Conservation (phyloP, 2,113 vertebrate species). For the Piaya cayana region DNA sequence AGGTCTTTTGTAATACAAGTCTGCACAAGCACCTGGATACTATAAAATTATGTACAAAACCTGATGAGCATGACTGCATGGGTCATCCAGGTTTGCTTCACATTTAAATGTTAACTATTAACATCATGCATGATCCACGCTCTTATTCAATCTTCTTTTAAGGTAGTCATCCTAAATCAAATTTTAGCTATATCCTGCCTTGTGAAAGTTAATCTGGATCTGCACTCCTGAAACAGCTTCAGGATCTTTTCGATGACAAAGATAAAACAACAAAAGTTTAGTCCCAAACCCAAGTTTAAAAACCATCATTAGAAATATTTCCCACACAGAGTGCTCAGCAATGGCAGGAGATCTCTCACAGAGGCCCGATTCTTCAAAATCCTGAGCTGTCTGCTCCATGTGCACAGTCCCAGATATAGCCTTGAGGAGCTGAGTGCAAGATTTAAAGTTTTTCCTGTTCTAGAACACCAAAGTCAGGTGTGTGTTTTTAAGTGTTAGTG, state of each 20-base stretch:
- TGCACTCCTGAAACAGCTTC: not conserved
- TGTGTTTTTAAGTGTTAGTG: not conserved
- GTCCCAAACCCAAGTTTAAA: not conserved
- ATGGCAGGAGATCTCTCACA: not conserved
- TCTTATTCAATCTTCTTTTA: not conserved
- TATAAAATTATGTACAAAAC: slow-evolving; percentile 21
- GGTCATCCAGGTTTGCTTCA: not conserved
- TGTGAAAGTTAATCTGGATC: not conserved
- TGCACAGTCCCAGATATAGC: not conserved
- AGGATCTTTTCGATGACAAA: not conserved
- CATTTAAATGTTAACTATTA: slow-evolving; percentile 25
- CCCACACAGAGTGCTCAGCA: not conserved
- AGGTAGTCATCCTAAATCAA: not conserved
- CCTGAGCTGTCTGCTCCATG: not conserved
- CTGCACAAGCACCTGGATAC: not conserved
- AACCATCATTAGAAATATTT: not conserved
- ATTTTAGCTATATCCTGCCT: not conserved
- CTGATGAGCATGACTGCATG: slow-evolving; percentile 6
- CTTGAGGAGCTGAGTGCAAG: not conserved
- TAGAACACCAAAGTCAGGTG: not conserved
- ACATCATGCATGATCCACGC: not conserved
- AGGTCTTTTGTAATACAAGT: not conserved
- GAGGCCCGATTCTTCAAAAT: not conserved
- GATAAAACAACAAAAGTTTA: not conserved
- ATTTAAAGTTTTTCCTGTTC: not conserved